Base-by-base conservation (phyloP, 2,113 vertebrate genomes). In the Silurus asotus region DNA sequence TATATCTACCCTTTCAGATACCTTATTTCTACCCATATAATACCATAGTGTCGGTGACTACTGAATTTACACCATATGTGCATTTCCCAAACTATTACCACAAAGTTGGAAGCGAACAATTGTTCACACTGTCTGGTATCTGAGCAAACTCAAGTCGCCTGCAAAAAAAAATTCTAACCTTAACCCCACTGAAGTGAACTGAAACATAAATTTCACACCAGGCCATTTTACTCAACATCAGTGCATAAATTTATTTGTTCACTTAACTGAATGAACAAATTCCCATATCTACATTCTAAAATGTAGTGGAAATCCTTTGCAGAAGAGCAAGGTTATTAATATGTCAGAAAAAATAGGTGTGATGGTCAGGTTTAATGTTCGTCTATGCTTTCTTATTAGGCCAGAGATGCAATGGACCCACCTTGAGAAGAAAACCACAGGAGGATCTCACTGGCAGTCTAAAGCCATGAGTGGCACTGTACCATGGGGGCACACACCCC, bases 381-480 rank as follows among this genome's bases (percentile, higher is more conserved):
- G 28, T 28, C 56, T 8, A 77, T n/a, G 37, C 23, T 28, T 13
- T 79, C 48, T 45, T 67, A 51, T 88, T 53, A 98, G 97, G 86
- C 96, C 94, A 0, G 95, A 97, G 89, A 92, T 95, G 91, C 96
- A 97, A 90, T 96, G 96, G 96, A 95, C 91, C 89, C 96, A 96
- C 83, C 94, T 96, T 85, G 96, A 98, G 93, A 96, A 95, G 87
- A 97, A 96, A 93, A 94, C 95, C 11, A 95, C 93, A 20, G 95
- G 94, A 76, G 96, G 95, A 88, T 95, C 94, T 75, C 94, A 97
- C 91, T 98, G 97, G 97, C 96, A 98, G 91, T 93, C 97, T 17
- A 98, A 96, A 92, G 95, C 95, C 91, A 92, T 96, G 95, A 89
- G 82, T 93, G 94, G 94, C 88, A 95, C 95, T 7, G 92, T 90